Evolutionary conservation across 2,797 vertebrate genomes (phyloP), one percentile per base, ranked within the genome.

Genomic region (Poecilia picta): DNA sequence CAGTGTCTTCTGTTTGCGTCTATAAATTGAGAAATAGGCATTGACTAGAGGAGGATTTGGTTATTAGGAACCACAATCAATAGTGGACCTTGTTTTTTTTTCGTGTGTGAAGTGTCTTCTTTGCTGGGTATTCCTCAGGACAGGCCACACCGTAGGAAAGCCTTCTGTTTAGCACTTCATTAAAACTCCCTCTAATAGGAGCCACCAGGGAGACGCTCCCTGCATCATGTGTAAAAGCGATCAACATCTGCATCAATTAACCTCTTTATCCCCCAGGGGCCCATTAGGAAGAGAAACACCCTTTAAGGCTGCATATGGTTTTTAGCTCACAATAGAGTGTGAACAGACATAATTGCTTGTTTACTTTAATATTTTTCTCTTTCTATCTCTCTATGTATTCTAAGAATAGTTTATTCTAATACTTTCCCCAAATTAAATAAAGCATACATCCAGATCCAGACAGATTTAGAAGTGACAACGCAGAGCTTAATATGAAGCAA

Each of bases 201-300:
- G 95, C 95, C 97, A 95, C 96, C 64, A 39, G 97, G 96, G 97
- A 97, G 95, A 94, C 89, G 93, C 94, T 95, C 95, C 92, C 89
- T 87, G 89, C 94, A 91, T 96, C 93, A 93, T 89, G 93, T 96
- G 97, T 96, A 95, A 93, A 94, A 95, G 95, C 95, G 94, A 96
- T 98, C 97, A 97, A 97, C 97, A 97, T 97, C 97, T 97, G 97
- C 96, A 96, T 97, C 97, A 96, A 97, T 97, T 97, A 97, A 97
- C 96, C 96, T 95, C 90, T 88, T 91, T 88, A 85, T 96, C 96
- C 96, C 96, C 72, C 53, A 53, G 95, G 96, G 97, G 87, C 93
- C 96, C 95, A 96, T 97, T 96, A 97, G 95, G 91, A 94, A 91
- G 95, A 95, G 91, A 96, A 97, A 96, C 96, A 96, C 95, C 96